Percentiles rank a stretch among this genome's conserved stretches.
phyloP scores from a whole-genome alignment of 2,113 vertebrate species.

The Harpagus bidentatus region DNA sequence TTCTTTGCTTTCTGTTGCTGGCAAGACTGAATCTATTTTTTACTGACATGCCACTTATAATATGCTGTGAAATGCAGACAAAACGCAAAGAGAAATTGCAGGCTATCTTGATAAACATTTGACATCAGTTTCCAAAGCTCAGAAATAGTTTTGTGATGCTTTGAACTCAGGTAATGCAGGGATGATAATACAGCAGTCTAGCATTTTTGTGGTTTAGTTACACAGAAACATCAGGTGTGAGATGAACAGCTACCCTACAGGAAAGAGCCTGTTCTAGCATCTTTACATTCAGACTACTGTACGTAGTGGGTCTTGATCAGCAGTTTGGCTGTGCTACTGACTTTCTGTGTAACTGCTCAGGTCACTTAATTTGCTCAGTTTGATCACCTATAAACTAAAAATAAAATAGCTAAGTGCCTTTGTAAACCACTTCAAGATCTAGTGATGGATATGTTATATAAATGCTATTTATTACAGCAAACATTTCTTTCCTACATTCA shows the following conservation, averaged over 20 bases:
- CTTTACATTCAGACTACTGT: background rate
- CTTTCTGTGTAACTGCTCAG: background rate
- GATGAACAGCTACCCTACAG: background rate
- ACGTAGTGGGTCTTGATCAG: background rate
- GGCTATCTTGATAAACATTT: background rate
- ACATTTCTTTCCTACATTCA: background rate
- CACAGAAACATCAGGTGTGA: background rate
- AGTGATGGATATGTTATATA: background rate
- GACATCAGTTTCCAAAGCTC: background rate
- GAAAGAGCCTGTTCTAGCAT: background rate
- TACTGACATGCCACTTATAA: constrained; percentile 45
- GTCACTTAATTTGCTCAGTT: background rate
- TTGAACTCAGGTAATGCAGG: background rate
- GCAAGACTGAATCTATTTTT: constrained; percentile 49
- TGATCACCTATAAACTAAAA: background rate
- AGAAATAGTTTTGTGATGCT: background rate
- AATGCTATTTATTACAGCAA: background rate
- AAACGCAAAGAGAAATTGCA: background rate
- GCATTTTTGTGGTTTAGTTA: background rate
- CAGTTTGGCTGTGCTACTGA: background rate
- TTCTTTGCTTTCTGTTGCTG: constrained; percentile 11
- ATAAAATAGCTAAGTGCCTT: background rate
- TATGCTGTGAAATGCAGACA: constrained; percentile 45
- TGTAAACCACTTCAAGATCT: background rate
- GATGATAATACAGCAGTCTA: background rate